Evolutionary conservation across 2,888 invertebrate species (phyloP), one percentile per base, ranked within the genome.

Genomic region (Thereva nobilitata): DNA sequence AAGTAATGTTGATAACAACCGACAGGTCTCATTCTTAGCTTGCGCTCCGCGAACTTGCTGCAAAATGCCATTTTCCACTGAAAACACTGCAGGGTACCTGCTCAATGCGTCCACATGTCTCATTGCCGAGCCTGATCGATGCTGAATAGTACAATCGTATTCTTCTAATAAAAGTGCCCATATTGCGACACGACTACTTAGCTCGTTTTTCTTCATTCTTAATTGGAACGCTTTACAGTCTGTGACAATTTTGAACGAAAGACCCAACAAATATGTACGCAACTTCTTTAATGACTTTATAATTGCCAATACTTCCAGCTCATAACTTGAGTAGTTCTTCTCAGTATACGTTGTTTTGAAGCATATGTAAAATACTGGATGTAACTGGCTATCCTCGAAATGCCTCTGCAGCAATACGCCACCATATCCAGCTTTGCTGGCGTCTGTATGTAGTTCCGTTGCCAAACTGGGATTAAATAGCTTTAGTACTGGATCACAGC

Each of bases 1-100:
- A n/a, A 8, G 35, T 12, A 37, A 38, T 55, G 37, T 47, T 35
- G 34, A 10, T 35, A 7, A 23, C 5, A 12, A 10, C 35, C 12
- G 41, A 23, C 50, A 65, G 45, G 7, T 40, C 55, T 5, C 45
- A 4, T n/a, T 10, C 10, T 7, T 45, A 4, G 4, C 45, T 9
- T 8, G 10, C 49, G 35, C 63, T 54, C 5, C 66, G n/a, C 7
- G 50, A 7, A 56, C 40, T 10, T 9, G 8, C 37, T 10, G 59
- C 35, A 8, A 45, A 45, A n/a, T 34, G 34, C 7, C n/a, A 34
- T 8, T 52, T 35, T 35, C 9, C n/a, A 34, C 44, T 52, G 12
- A 2, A 8, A 2, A 34, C 35, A 35, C 34, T 5, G 34, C 35
- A 1, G 52, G 52, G 8, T 52, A 52, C 6, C 52, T 4, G 8